These are phyloP conservation scores for Parazoanthus atlanticus DNA, from an alignment of 92 coral and sea anemone genomes.

Conservation along the genomic window DNA sequence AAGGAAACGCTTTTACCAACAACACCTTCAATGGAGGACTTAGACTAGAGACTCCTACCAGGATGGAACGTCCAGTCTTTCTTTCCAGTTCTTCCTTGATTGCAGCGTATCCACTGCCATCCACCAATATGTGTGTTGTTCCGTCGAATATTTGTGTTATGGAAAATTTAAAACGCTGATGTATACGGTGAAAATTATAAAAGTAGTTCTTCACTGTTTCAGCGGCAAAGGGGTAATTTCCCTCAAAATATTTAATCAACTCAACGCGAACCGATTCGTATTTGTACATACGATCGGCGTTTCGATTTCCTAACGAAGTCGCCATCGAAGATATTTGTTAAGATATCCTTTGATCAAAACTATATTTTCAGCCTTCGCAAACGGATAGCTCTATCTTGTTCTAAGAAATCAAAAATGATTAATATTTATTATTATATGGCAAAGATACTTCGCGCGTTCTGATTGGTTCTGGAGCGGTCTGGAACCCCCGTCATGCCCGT, in stretches of 20 bases:
- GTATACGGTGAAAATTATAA: slow-evolving; percentile 12
- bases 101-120: slow-evolving; percentile 9
- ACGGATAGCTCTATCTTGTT: neutral
- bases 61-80: neutral
- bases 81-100: slow-evolving; percentile 41
- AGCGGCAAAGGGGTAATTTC: neutral
- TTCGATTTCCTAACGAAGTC: neutral
- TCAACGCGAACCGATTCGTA: slow-evolving; percentile 47
- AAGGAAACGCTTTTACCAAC: slow-evolving; percentile 14
- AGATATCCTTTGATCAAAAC: neutral
- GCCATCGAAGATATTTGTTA: slow-evolving; percentile 6
- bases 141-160: slow-evolving; percentile 45
- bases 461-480: too few species aligned
- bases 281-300: slow-evolving; percentile 41
- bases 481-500: too few species aligned
- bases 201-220: slow-evolving; percentile 26
- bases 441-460: too few species aligned
- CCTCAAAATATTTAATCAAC: slow-evolving; percentile 42
- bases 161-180: slow-evolving; percentile 27
- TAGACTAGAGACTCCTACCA: neutral
- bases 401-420: neutral
- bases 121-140: slow-evolving; percentile 17
- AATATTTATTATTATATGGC: too few species aligned
- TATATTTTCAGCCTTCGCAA: neutral
- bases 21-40: neutral